Evolutionary conservation across 1,140 invertebrate genomes (phyloP), one percentile per base, ranked within the genome.

Genomic region (Drosophila jambulina): DNA sequence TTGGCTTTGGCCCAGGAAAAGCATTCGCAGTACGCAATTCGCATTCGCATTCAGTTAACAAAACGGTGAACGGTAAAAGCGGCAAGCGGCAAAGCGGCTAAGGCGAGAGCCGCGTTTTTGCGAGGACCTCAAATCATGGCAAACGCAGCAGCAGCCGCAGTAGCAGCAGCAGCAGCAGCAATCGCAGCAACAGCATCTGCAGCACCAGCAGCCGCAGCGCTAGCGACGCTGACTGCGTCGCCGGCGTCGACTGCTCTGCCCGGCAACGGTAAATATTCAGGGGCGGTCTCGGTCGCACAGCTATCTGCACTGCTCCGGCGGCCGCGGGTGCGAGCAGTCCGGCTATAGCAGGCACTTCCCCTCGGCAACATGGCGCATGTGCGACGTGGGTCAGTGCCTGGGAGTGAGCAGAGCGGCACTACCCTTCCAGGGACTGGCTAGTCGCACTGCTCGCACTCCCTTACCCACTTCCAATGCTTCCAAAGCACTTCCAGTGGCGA

Each of bases 281-380:
- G 84, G 85, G 85, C 85, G 85, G 75, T 64, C 70, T 76, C 83
- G 75, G 81, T 78, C 34, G 19, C 27, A 46, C 21, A 25, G 36
- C 70, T 64, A 84, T 67, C 56, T 29, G 84, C 53, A 53, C 83
- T 45, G 62, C 60, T 88, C 78, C 0, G 64, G 53, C 60, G 10
- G 25, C 32, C 9, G 10, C 9, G 4, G 10, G 63, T 38, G 29
- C 34, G 19, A 61, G 46, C 46, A 48, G 57, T 19, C 1, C n/a
- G 19, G 27, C 48, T 54, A 63, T 15, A 29, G 13, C 23, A 9
- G n/a, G 43, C 27, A 78, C 62, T 87, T 87, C 83, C 84, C 80
- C 84, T 80, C 51, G 51, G 32, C 80, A 87, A 88, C 57, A 88
- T 88, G 84, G 84, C 84, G 84, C 84, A 88, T 88, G 84, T 65